Percentiles rank a stretch among this genome's conserved stretches.
phyloP scores from a whole-genome alignment of 2,113 vertebrate genomes.

The Gasterosteus nipponicus region DNA sequence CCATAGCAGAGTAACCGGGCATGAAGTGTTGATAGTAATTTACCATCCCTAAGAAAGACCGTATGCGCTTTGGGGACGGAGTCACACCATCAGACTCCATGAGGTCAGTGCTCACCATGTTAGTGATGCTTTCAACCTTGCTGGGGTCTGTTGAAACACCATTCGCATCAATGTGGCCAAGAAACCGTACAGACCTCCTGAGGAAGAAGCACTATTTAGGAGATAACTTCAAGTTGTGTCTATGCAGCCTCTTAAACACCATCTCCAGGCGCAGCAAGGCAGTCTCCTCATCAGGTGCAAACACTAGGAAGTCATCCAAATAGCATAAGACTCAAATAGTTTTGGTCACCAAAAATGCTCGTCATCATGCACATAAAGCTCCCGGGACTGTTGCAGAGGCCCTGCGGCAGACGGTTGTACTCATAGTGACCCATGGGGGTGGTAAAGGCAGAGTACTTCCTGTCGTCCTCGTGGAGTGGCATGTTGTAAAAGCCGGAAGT shows the following conservation, averaged over 20 bases:
- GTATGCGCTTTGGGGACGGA: background rate
- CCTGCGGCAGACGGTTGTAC: too few relatives aligned
- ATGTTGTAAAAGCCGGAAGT: background rate
- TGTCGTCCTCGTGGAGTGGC: background rate
- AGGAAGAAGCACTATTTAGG: background rate
- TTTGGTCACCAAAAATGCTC: too few relatives aligned
- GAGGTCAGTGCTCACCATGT: background rate
- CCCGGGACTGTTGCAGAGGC: too few relatives aligned
- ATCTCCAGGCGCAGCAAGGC: too few relatives aligned
- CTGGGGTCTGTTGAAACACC: background rate
- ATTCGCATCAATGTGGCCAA: background rate
- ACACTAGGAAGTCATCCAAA: too few relatives aligned
- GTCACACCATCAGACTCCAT: background rate
- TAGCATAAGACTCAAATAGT: too few relatives aligned
- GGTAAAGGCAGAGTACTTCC: too few relatives aligned
- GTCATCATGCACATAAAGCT: too few relatives aligned
- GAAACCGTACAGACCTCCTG: background rate
- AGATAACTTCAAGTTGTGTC: too few relatives aligned
- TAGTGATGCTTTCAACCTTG: background rate
- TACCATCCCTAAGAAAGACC: background rate
- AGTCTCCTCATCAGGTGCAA: too few relatives aligned
- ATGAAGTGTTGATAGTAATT: background rate
- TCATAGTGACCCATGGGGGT: too few relatives aligned
- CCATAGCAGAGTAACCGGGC: background rate
- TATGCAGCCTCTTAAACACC: too few relatives aligned